phyloP scores from a whole-genome alignment of 2,113 vertebrate species.

The Plestiodon gilberti region DNA sequence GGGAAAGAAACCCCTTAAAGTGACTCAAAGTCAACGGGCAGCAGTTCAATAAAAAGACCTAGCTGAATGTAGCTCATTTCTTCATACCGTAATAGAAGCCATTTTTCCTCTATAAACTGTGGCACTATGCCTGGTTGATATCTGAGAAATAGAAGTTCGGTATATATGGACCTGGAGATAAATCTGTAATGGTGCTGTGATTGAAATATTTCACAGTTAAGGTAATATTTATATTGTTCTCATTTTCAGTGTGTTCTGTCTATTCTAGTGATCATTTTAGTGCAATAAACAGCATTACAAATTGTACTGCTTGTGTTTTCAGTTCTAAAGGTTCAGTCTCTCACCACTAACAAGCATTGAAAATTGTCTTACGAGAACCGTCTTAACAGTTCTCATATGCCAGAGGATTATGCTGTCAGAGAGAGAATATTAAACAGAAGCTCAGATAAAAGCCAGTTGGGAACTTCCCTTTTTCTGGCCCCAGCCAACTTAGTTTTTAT shows the following conservation, averaged over 20 bases:
- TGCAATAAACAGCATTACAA: slow-evolving; percentile 1
- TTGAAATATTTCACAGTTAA: background rate
- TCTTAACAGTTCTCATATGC: background rate
- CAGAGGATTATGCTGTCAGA: slow-evolving; percentile 9
- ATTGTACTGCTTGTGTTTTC: background rate
- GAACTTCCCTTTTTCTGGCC: slow-evolving; percentile 17
- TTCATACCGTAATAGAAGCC: too few species aligned
- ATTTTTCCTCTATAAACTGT: too few species aligned
- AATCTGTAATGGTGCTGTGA: background rate
- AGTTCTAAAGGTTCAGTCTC: slow-evolving; percentile 13
- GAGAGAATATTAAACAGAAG: slow-evolving; percentile 17
- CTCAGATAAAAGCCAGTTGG: background rate
- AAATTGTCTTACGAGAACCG: background rate
- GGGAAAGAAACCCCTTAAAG: too few species aligned
- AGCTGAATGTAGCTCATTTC: too few species aligned
- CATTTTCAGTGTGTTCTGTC: background rate
- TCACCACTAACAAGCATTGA: slow-evolving; percentile 2
- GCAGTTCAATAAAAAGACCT: too few species aligned
- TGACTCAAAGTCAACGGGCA: too few species aligned
- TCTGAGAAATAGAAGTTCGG: background rate
- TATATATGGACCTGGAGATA: background rate
- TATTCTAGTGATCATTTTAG: background rate
- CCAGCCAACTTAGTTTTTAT: slow-evolving; percentile 36
- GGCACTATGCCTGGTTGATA: slow-evolving; percentile 6
- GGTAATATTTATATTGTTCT: background rate